Base-by-base conservation (phyloP, 2,797 vertebrate genomes). In the Cuculus canorus region DNA sequence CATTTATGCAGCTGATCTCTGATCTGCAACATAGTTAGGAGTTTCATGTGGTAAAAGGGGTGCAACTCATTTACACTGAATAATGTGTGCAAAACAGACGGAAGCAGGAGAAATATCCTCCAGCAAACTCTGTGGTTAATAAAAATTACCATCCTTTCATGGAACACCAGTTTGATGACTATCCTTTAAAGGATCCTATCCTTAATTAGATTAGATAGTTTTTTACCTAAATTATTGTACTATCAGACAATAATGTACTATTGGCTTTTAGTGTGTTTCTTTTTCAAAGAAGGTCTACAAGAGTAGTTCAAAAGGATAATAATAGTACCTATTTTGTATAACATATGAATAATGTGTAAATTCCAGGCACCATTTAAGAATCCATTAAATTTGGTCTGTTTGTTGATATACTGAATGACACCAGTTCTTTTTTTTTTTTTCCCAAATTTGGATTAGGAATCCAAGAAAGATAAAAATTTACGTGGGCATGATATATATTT, bases 141-240 rank as follows among this genome's bases (percentile, higher is more conserved):
- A 93, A 88, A 89, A 94, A 87, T 82, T 47, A 59, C 28, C 86
- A 69, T 90, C 32, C 56, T 93, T 86, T 93, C 72, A 85, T 73
- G 61, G 77, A 95, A 79, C 53, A 93, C 53, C 89, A 86, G 54
- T 95, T 93, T 95, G 81, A 90, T 54, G 91, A 89, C 84, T 65
- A 81, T 41, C 45, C 27, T 57, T 69, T 96, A 86, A 88, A 91
- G 27, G 39, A 73, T 87, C 64, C 22, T 50, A 57, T n/a, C 63
- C 6, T 17, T 53, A 73, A 69, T 73, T 91, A 90, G 72, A 80
- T 93, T 88, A 77, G 81, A 48, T 90, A 39, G 4, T 10, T 61
- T 93, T 93, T 47, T 86, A 86, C 87, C 39, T 77, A 82, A 73
- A 68, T 84, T 47, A 50, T 30, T 53, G 39, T 73, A 71, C 65